Base-by-base conservation (phyloP, 1,140 invertebrate genomes). In the Drosophila lacteicornis region DNA sequence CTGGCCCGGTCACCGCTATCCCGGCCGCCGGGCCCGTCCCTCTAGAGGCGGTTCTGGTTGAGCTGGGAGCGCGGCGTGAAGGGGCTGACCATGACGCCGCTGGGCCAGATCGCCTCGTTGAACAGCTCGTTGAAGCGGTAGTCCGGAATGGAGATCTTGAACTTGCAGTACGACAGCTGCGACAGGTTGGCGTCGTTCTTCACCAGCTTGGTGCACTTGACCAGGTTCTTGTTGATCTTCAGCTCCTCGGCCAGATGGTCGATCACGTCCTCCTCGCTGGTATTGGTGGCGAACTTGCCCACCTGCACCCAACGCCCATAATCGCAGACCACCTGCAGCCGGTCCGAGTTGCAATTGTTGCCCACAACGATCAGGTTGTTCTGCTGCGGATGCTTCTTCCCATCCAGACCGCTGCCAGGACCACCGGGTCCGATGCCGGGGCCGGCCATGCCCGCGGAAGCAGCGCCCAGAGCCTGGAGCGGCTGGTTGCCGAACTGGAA, bases 101-200 rank as follows among this genome's bases (percentile, higher is more conserved):
- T 92, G 69, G 91, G 91, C 91, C 91, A 92, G 73, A 92, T 92
- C 57, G 91, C 85, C 84, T 92, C 91, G 70, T 92, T 92, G 91
- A 92, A 92, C 9, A 92, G 91, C 82, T 92, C 91, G 53, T 92
- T 92, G 80, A 92, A 92, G 63, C 91, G 91, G 85, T 92, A 92
- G 67, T 92, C 91, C 61, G 91, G 91, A 59, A 92, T 92, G 78
- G 91, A 92, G 56, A 92, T 92, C 51, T 92, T 92, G 30, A 92
- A 92, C 76, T 92, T 92, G 61, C 91, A 92, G 69, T 92, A 92
- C 4, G 91, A 92, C 53, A 92, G 67, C 65, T 92, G 91, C 71
- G 91, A 92, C 22, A 92, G 66, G 59, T 92, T 92, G 50, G 91
- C 91, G 79, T 92, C 91, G 60, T 92, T 92, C 75, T 92, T 92